Conservation (phyloP, 2,888 invertebrate species). For the Psylliodes chrysocephalus region DNA sequence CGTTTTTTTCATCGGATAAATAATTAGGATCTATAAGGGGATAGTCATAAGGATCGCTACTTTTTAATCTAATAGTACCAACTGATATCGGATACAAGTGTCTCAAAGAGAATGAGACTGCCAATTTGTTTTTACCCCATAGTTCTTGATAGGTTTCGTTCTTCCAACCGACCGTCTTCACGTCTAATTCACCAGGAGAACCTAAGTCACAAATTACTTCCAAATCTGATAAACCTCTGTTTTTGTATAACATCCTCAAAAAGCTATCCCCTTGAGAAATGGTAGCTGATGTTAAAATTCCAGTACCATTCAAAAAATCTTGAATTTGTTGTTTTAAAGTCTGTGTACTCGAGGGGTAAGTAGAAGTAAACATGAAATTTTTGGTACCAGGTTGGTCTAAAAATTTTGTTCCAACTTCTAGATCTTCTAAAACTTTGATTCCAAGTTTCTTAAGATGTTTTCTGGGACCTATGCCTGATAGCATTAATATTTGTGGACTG, state of each 20-base stretch:
- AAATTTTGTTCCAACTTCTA: slow-evolving; percentile 51
- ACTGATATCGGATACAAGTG: too few species aligned
- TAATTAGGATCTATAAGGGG: slow-evolving; percentile 77
- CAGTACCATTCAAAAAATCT: slow-evolving; percentile 52
- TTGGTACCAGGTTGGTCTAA: slow-evolving; percentile 55
- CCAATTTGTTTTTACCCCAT: slow-evolving; percentile 54
- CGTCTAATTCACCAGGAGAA: neutral
- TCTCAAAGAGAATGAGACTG: slow-evolving; percentile 24
- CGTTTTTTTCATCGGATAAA: slow-evolving; percentile 63
- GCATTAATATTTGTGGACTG: slow-evolving; percentile 83
- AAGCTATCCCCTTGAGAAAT: too few species aligned
- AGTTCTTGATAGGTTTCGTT: slow-evolving; percentile 58
- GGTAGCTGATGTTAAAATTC: slow-evolving; percentile 14
- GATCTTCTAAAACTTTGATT: slow-evolving; percentile 47
- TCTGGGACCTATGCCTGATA: slow-evolving; percentile 80
- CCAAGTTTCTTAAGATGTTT: slow-evolving; percentile 42
- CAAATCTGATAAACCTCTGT: too few species aligned
- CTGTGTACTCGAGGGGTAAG: slow-evolving; percentile 63
- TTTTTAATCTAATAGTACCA: slow-evolving; percentile 69
- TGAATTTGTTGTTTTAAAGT: slow-evolving; percentile 66
- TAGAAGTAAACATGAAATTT: slow-evolving; percentile 73
- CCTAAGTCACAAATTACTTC: slow-evolving; percentile 4
- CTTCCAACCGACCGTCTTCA: slow-evolving; percentile 32
- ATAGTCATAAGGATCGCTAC: slow-evolving; percentile 43
- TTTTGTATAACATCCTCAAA: too few species aligned